phyloP scores from a whole-genome alignment of 2,797 vertebrate species.

The Anguilla marmorata region DNA sequence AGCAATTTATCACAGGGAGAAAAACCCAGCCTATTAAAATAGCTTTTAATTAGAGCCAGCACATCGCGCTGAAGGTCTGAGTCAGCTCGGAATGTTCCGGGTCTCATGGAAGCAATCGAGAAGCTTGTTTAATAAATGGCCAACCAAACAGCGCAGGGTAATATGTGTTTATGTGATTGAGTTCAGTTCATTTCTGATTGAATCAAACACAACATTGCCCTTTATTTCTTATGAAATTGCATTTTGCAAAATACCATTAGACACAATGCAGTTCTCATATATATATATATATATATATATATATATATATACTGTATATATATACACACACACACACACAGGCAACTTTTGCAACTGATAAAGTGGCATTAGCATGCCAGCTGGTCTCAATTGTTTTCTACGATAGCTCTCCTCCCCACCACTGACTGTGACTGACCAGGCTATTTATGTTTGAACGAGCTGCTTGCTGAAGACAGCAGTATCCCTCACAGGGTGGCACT shows the following conservation, averaged over 20 bases:
- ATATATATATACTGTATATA: not conserved
- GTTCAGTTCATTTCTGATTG: slow-evolving; percentile 62
- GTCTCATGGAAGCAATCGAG: slow-evolving; percentile 60
- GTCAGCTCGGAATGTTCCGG: slow-evolving; percentile 34
- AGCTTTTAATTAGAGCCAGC: slow-evolving; percentile 5
- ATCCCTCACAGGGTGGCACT: slow-evolving; percentile 22
- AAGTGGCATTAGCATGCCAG: slow-evolving; percentile 47
- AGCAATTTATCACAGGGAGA: not conserved
- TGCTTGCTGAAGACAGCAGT: slow-evolving; percentile 25
- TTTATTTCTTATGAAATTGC: slow-evolving; percentile 56
- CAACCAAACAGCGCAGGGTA: slow-evolving; percentile 58
- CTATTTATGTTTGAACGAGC: not conserved
- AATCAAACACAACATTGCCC: slow-evolving; percentile 62
- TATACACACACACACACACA: slow-evolving; percentile 50
- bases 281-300: not conserved
- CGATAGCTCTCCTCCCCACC: slow-evolving; percentile 37
- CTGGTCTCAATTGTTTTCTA: slow-evolving; percentile 37
- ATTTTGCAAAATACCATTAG: slow-evolving; percentile 38
- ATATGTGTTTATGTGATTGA: slow-evolving; percentile 54
- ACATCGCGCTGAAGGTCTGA: slow-evolving; percentile 4
- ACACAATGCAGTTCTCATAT: no score
- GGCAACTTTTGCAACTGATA: slow-evolving; percentile 59
- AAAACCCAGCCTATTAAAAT: slow-evolving; percentile 21
- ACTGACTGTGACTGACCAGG: slow-evolving; percentile 34
- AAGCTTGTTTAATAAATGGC: slow-evolving; percentile 55